Evolutionary conservation across 2,888 invertebrate species (phyloP).

Genomic region (Drosophila recens): DNA sequence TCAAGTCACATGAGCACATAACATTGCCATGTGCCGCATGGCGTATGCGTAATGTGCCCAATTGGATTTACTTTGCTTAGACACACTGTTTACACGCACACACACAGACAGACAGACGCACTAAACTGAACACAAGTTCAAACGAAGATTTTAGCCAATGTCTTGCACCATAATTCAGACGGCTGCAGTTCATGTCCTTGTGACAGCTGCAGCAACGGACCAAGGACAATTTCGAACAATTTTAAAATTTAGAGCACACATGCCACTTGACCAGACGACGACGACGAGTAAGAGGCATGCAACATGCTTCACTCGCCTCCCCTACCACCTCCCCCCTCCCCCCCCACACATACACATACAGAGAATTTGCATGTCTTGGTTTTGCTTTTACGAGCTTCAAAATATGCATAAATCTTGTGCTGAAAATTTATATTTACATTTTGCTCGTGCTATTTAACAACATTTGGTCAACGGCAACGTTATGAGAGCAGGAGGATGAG

Average conservation of each 20-base stretch:
- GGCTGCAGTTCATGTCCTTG: conserved; percentile 79
- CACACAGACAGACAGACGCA: conserved; percentile 17
- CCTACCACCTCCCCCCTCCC: conserved; percentile 15
- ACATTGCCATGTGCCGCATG: conserved; percentile 54
- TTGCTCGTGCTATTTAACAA: conserved; percentile 80
- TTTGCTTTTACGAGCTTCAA: conserved; percentile 56
- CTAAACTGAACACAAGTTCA: conserved; percentile 28
- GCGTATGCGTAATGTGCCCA: conserved; percentile 74
- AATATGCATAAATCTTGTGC: conserved; percentile 80
- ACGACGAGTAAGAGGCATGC: neutral
- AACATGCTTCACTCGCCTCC: conserved; percentile 11
- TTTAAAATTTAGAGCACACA: conserved; percentile 76
- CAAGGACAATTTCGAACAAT: conserved; percentile 72
- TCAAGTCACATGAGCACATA: conserved; percentile 25
- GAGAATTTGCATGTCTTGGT: conserved; percentile 47
- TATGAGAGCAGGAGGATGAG: neutral
- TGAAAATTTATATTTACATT: conserved; percentile 81
- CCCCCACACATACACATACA: conserved; percentile 2
- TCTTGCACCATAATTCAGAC: conserved; percentile 64
- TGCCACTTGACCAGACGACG: conserved; percentile 33
- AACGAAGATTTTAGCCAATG: conserved; percentile 58
- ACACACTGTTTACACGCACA: conserved; percentile 7
- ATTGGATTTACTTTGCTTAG: conserved; percentile 43
- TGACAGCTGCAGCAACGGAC: conserved; percentile 71
- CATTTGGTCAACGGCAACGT: conserved; percentile 74